These are phyloP conservation scores for Drosophila antonietae DNA, from an alignment of 2,888 invertebrate species.

Conservation along the genomic window DNA sequence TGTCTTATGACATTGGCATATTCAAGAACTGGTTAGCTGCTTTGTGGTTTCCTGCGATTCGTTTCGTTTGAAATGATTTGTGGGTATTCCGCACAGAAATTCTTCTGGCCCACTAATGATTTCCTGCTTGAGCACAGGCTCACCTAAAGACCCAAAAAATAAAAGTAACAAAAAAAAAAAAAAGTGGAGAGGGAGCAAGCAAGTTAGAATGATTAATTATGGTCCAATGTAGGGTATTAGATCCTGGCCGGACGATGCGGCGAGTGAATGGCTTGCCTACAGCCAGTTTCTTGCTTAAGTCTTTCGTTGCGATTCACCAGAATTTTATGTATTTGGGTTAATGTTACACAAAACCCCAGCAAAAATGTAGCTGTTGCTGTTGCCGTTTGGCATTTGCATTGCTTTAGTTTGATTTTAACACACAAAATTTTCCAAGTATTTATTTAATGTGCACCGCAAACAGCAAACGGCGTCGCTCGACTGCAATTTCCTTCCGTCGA, in stretches of 20 bases:
- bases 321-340: conserved; percentile 79
- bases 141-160: conserved; percentile 70
- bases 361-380: conserved; percentile 9
- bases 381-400: conserved; percentile 52
- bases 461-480: conserved; percentile 39
- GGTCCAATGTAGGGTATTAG: conserved; percentile 63
- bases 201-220: conserved; percentile 64
- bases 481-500: conserved; percentile 76
- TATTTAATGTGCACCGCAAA: conserved; percentile 70
- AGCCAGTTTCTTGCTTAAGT: conserved; percentile 58
- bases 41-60: conserved; percentile 14
- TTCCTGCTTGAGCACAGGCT: conserved; percentile 63
- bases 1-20: conserved; percentile 32
- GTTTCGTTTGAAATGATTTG: conserved; percentile 46
- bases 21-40: conserved; percentile 30
- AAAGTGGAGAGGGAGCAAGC: background rate
- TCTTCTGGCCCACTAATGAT: conserved; percentile 60
- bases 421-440: conserved; percentile 73
- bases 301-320: conserved; percentile 55
- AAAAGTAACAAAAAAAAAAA: background rate
- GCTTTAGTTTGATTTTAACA: conserved; percentile 77
- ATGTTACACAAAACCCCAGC: conserved; percentile 68
- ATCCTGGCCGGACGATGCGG: conserved; percentile 61
- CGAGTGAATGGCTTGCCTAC: conserved; percentile 38
- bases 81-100: conserved; percentile 29